phyloP scores from a whole-genome alignment of 2,113 vertebrate species.

The Tiliqua scincoides region DNA sequence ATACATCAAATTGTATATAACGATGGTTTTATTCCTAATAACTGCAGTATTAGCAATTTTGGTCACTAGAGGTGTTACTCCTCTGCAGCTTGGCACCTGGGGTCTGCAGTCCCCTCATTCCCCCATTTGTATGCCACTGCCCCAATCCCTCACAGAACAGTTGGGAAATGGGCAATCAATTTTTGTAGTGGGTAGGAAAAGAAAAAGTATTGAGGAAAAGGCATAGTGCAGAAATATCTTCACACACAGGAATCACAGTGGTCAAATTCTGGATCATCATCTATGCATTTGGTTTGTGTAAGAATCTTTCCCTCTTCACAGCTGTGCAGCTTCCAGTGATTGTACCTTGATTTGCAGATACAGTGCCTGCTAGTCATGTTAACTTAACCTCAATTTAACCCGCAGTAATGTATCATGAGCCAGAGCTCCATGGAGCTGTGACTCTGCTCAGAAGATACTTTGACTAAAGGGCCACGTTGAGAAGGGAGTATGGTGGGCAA shows the following conservation, averaged over 20 bases:
- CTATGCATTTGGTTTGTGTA: background rate
- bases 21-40: too few relatives aligned
- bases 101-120: too few relatives aligned
- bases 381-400: background rate
- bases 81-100: too few relatives aligned
- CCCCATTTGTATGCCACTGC: too few relatives aligned
- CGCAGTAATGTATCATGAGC: background rate
- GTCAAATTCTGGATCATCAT: background rate
- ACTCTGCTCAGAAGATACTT: background rate
- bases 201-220: background rate
- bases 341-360: background rate
- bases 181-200: background rate
- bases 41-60: too few relatives aligned
- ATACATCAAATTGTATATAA: too few relatives aligned
- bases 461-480: background rate
- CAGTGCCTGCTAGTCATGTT: background rate
- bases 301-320: background rate
- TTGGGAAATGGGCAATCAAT: background rate
- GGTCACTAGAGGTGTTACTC: too few relatives aligned
- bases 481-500: background rate
- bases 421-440: background rate
- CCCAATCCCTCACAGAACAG: background rate
- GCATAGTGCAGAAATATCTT: background rate
- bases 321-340: background rate
- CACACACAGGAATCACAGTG: too few relatives aligned